These are phyloP conservation scores for Chromoteleia sp. DNA, from an alignment of 2,888 invertebrate genomes.

Conservation along the genomic window DNA sequence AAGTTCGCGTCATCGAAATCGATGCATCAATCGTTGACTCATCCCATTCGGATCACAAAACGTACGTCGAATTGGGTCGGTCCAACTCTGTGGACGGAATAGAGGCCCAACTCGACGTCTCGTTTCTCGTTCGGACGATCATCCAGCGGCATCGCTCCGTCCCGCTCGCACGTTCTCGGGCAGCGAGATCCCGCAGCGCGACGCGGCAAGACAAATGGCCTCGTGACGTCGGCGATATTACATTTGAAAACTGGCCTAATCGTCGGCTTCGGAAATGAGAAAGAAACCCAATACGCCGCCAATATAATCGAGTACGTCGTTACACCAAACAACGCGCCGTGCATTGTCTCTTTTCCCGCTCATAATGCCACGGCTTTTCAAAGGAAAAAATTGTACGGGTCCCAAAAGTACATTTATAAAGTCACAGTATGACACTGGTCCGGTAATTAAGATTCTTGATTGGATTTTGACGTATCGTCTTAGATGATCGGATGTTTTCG, in stretches of 20 bases:
- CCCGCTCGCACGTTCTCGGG: conserved; percentile 63
- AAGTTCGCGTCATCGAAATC: conserved; percentile 73
- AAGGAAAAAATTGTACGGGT: conserved; percentile 41
- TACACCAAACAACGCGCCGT: conserved; percentile 59
- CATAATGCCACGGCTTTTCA: conserved; percentile 51
- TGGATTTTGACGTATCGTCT: conserved; percentile 31
- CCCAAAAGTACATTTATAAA: conserved; percentile 48
- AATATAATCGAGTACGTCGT: conserved; percentile 70
- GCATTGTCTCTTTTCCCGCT: conserved; percentile 60
- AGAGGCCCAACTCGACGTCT: conserved; percentile 73
- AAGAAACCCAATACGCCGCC: conserved; percentile 76
- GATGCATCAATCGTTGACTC: conserved; percentile 81
- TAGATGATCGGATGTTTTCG: conserved; percentile 9
- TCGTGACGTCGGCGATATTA: conserved; percentile 83
- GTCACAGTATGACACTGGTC: conserved; percentile 51
- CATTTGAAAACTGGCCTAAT: conserved; percentile 83
- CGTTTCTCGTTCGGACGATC: conserved; percentile 76
- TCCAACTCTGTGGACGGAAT: conserved; percentile 70
- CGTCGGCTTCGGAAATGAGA: conserved; percentile 80
- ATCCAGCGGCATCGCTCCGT: conserved; percentile 76
- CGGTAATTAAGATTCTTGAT: conserved; percentile 42
- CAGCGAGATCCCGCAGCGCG: conserved; percentile 82
- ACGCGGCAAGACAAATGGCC: conserved; percentile 83
- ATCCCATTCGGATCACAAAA: conserved; percentile 81
- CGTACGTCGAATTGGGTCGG: conserved; percentile 81